Evolutionary conservation across 37 sponge, comb jelly and placozoan species (phyloP), one percentile per base, ranked within the genome.

Genomic region (Chondrilla cf. caribensis): DNA sequence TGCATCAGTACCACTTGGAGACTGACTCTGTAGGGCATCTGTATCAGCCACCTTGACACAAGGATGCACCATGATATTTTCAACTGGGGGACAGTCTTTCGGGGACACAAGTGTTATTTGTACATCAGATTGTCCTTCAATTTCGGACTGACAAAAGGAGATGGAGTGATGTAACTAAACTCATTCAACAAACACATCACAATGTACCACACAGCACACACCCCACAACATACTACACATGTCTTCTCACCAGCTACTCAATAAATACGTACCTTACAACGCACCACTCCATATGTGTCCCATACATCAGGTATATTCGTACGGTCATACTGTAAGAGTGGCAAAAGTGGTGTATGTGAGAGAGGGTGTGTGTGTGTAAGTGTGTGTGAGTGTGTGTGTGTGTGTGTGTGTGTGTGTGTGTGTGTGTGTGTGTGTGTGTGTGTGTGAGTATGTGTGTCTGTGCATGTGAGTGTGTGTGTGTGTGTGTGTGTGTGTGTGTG

Each of bases 51-150:
- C 29, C 65, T 87, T 89, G 17, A 97, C 97, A 85, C 90, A 86
- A 43, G 92, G 92, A 54, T 97, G 97, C 0, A 84, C 80, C 24
- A 89, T 51, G 24, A 97, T 57, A 58, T 91, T 60, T 29, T 89
- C 86, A 14, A 97, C 67, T 0, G 83, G 84, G 28, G 90, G 83
- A 15, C 64, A 60, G 41, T 81, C 88, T 31, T 80, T 82, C 3
- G 95, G 93, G 14, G 80, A 77, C 54, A 47, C 73, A 58, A 97
- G 80, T 0, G 86, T 81, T 5, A 94, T 66, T 17, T 80, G 77
- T 22, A 97, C 79, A 64, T 97, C 97, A 0, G 95, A 95, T 21
- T 66, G 43, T 0, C 95, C 97, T 28, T 97, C 97, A 31, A 97
- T 37, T 35, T 97, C 97, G 15, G 90, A 89, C 96, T 95, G 31